These are phyloP conservation scores for Argopecten irradians DNA, from an alignment of 1,140 invertebrate genomes.

Conservation along the genomic window DNA sequence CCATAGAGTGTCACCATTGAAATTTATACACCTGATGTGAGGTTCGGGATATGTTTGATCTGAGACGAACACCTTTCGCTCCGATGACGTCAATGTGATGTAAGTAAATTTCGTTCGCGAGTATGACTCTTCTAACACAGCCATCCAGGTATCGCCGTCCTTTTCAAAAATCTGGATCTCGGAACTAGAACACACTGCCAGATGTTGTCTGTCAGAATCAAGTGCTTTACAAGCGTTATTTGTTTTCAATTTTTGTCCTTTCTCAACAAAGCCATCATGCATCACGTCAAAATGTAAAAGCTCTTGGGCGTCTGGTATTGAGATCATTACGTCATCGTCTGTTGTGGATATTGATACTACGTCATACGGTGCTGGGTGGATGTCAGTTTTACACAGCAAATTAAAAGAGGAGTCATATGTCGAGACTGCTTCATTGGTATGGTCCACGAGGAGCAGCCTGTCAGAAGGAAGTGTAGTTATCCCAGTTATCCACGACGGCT, in stretches of 20 bases:
- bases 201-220: constrained; percentile 26
- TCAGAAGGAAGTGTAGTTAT: constrained; percentile 34
- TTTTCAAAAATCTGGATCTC: constrained; percentile 39
- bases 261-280: background rate
- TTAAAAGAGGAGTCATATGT: constrained; percentile 26
- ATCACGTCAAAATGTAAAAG: background rate
- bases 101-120: constrained; percentile 43
- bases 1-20: constrained; percentile 38
- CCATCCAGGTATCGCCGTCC: constrained; percentile 36
- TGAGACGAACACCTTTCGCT: constrained; percentile 41
- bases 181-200: constrained; percentile 33
- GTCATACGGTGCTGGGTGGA: constrained; percentile 41
- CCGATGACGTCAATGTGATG: constrained; percentile 24
- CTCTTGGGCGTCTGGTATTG: background rate
- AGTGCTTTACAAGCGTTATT: background rate
- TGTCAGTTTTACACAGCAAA: constrained; percentile 30
- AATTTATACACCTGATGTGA: constrained; percentile 39
- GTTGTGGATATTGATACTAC: constrained; percentile 18
- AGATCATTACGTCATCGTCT: background rate
- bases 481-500: constrained; percentile 45
- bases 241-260: background rate
- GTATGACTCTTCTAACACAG: constrained; percentile 32
- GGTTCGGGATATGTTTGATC: constrained; percentile 50
- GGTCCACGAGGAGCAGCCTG: constrained; percentile 34
- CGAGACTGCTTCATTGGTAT: constrained; percentile 32